A percentile compares a stretch with the other conserved stretches of the same genome.
Evolutionary conservation across 2,888 invertebrate species (phyloP).

Genomic region (Cheilosia vernalis): DNA sequence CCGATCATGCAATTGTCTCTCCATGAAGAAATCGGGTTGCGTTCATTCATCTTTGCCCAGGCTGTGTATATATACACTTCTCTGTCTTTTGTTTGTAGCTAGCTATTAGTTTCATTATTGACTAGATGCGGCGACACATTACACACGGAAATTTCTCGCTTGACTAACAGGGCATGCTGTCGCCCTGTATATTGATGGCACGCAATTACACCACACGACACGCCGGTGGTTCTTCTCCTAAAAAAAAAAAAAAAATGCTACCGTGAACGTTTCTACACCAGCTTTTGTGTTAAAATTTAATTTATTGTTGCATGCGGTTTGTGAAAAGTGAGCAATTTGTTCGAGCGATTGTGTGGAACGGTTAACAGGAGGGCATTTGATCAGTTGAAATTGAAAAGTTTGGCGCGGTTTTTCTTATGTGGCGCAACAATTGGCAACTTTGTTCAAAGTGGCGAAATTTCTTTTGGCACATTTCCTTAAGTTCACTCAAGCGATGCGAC

Average conservation of each 20-base stretch:
- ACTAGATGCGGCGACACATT: slow-evolving; percentile 72
- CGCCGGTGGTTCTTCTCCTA: not conserved
- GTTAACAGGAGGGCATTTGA: not conserved
- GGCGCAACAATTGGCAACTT: too few species aligned
- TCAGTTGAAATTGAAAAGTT: not conserved
- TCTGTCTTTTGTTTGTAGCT: not conserved
- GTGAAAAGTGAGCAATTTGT: slow-evolving; percentile 41
- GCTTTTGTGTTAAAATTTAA: slow-evolving; percentile 63
- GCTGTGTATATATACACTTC: too few species aligned
- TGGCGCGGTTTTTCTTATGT: too few species aligned
- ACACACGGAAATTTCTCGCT: slow-evolving; percentile 73
- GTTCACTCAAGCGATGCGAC: too few species aligned
- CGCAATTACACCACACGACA: slow-evolving; percentile 45
- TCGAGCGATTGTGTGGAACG: slow-evolving; percentile 59
- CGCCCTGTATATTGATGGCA: slow-evolving; percentile 63
- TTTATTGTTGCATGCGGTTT: slow-evolving; percentile 62
- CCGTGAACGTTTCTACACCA: slow-evolving; percentile 27
- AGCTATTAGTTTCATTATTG: slow-evolving; percentile 62
- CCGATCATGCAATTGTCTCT: slow-evolving; percentile 54
- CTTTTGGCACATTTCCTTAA: too few species aligned
- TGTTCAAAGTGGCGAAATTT: too few species aligned
- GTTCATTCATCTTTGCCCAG: slow-evolving; percentile 1
- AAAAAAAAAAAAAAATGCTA: not conserved
- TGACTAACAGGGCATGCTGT: slow-evolving; percentile 65
- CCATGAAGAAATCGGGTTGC: slow-evolving; percentile 53